Base-by-base conservation (phyloP, 64 coral and sea anemone genomes). In the Montipora foliosa region DNA sequence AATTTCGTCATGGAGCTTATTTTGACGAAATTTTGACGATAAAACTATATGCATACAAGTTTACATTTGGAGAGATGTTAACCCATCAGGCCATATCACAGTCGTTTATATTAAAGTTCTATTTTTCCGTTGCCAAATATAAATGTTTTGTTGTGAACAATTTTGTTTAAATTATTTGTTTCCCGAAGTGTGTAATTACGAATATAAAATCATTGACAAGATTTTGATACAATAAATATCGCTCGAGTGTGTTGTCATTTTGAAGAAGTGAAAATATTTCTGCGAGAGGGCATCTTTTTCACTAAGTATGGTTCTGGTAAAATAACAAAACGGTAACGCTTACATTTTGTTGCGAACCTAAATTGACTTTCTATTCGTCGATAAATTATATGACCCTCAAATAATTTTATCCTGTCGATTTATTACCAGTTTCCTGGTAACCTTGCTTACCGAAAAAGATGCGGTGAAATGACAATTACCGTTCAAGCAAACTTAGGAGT, bases 351-450 rank as follows among this genome's bases (percentile, higher is more conserved):
- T 71, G 17, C 21, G 45, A 49, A n/a, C 67, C 47, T 49, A 3
- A 4, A 16, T 71, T 17, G 82, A 13, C 6, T 47, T 47, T 19
- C 24, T 67, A 24, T 62, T 67, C 60, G 14, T 13, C 3, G 44
- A 5, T 2, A 17, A 86, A 47, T 86, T 62, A 86, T 49, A 11
- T 86, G 66, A 72, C 10, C 15, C 8, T 7, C 12, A n/a, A 5
- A 19, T 51, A 71, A 86, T 86, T 86, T 86, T 5, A 49, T 12
- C 19, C 37, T 13, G 29, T 71, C 49, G n/a, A 86, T 19, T 22
- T 64, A 71, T 84, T 8, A 24, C 19, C 60, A 45, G 82, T 86
- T 71, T 86, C 82, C 66, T 50, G 48, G 82, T 71, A 68, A 86
- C 82, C 45, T 72, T 86, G 46, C 19, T n/a, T 16, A 50, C n/a